Percentiles rank a stretch among this genome's conserved stretches.
phyloP scores from a whole-genome alignment of 2,113 vertebrate genomes.

The Peucedramus taeniatus region DNA sequence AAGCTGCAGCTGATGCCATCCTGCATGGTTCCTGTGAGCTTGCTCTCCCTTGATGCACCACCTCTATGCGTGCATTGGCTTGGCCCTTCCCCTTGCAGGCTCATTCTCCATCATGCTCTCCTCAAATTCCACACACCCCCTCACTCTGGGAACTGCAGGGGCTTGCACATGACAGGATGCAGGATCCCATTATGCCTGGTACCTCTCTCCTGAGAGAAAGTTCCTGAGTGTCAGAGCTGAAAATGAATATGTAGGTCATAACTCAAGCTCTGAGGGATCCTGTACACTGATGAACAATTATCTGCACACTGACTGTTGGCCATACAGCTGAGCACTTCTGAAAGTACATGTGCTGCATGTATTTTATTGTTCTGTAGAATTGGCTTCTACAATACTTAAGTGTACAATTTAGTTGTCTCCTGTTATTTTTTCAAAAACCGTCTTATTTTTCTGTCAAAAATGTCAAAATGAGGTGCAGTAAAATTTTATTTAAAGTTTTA shows the following conservation, averaged over 20 bases:
- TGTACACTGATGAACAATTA: background rate
- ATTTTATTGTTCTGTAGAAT: background rate
- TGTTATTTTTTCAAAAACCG: background rate
- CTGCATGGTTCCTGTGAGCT: background rate
- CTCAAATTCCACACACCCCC: background rate
- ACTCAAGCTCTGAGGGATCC: background rate
- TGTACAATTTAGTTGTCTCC: background rate
- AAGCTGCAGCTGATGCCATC: background rate
- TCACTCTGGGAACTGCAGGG: background rate
- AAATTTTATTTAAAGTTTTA: background rate
- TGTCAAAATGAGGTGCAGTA: background rate
- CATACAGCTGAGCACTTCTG: background rate
- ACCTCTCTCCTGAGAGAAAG: background rate
- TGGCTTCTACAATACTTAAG: background rate
- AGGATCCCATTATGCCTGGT: background rate
- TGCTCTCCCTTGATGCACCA: background rate
- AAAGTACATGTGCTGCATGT: background rate
- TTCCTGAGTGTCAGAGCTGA: background rate
- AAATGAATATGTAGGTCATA: background rate
- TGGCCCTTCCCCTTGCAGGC: background rate
- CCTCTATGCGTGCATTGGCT: fast-evolving
- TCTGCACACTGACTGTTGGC: background rate
- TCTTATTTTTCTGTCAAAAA: constrained; percentile 1
- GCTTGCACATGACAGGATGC: background rate
- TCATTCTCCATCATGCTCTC: background rate